These are phyloP conservation scores for Euura saliciscinereae DNA, from an alignment of 1,140 invertebrate genomes.

Conservation along the genomic window DNA sequence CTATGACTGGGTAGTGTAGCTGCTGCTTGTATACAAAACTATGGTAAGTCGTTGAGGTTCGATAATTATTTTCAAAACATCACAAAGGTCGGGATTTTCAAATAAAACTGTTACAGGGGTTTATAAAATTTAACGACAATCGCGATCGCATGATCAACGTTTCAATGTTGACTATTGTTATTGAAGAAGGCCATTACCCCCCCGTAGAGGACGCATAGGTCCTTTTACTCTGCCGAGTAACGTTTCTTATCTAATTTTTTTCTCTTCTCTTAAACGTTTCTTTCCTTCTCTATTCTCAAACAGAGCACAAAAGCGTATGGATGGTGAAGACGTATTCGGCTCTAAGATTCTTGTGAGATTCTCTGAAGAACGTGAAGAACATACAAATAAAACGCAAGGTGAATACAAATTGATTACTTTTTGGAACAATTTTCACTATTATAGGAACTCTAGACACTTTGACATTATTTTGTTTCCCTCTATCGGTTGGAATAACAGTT, in stretches of 20 bases:
- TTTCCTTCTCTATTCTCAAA: slow-evolving; percentile 22
- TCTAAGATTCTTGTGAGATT: slow-evolving; percentile 72
- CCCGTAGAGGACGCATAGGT: not conserved
- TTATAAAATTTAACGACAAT: not conserved
- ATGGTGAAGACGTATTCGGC: slow-evolving; percentile 84
- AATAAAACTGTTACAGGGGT: slow-evolving; percentile 13
- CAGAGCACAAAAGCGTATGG: slow-evolving; percentile 84
- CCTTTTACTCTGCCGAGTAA: slow-evolving; percentile 32
- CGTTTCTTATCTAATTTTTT: slow-evolving; percentile 33
- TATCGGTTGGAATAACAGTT: no score
- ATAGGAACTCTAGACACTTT: no score
- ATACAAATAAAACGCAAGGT: slow-evolving; percentile 45
- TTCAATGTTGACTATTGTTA: not conserved
- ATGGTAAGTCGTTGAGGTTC: slow-evolving; percentile 10
- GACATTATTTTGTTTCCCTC: no score
- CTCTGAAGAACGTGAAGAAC: slow-evolving; percentile 45
- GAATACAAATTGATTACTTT: slow-evolving; percentile 1
- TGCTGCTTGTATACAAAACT: slow-evolving; percentile 6
- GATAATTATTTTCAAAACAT: slow-evolving; percentile 31
- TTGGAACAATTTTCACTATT: no score
- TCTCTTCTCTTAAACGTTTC: slow-evolving; percentile 35
- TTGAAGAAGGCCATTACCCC: slow-evolving; percentile 11
- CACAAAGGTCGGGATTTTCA: slow-evolving; percentile 16
- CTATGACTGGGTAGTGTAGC: slow-evolving; percentile 2
- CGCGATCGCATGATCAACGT: not conserved